Conservation (phyloP, 2,888 invertebrate species). For the Argyresthia albistria region DNA sequence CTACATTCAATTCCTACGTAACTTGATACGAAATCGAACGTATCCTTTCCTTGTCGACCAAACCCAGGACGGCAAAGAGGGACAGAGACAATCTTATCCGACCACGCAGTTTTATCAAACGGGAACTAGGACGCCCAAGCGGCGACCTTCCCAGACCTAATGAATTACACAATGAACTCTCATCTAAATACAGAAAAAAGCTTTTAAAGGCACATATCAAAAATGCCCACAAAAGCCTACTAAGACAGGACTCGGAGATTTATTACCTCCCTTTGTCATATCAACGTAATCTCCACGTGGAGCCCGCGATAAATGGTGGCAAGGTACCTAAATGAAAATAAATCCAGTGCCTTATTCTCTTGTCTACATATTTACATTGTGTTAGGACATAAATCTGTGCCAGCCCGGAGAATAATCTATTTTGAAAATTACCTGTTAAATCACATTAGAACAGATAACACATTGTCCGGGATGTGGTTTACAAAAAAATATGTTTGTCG, state of each 20-base stretch:
- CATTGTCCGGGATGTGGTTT: conserved; percentile 56
- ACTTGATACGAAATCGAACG: no score
- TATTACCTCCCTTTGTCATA: conserved; percentile 70
- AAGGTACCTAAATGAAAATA: conserved; percentile 55
- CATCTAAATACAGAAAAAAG: conserved; percentile 74
- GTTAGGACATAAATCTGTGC: conserved; percentile 52
- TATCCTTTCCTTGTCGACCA: no score
- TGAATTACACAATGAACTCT: conserved; percentile 73
- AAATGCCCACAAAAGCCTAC: conserved; percentile 72
- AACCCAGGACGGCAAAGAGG: no score
- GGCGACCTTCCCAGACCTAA: conserved; percentile 62
- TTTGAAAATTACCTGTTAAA: conserved; percentile 69
- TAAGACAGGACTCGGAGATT: conserved; percentile 68
- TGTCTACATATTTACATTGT: conserved; percentile 65
- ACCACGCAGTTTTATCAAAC: no score
- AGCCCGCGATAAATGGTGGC: conserved; percentile 65
- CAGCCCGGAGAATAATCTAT: conserved; percentile 62
- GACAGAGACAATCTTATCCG: no score
- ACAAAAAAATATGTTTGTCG: conserved; percentile 61
- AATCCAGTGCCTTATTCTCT: conserved; percentile 71
- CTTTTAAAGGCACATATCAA: conserved; percentile 74
- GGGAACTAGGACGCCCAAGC: conserved; percentile 6
- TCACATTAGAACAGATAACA: conserved; percentile 69
- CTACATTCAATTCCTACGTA: no score
- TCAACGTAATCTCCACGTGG: conserved; percentile 71